These are phyloP conservation scores for Habropoda laboriosa DNA, from an alignment of 1,140 invertebrate genomes.

Conservation along the genomic window DNA sequence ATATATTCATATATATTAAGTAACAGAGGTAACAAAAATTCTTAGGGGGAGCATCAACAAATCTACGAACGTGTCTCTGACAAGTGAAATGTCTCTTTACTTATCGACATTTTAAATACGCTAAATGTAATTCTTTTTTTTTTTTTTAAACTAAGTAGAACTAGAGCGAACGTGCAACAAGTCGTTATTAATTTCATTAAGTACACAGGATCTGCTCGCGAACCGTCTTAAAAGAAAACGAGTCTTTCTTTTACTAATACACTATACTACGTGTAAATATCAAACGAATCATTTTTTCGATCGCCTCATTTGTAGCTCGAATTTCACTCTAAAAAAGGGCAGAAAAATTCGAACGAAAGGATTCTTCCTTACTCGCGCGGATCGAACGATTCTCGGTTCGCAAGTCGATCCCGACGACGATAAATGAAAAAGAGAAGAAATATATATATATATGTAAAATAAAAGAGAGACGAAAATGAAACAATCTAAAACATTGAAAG, in stretches of 20 bases:
- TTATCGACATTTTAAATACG: slow-evolving; percentile 54
- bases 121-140: slow-evolving; percentile 60
- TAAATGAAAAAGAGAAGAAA: slow-evolving; percentile 24
- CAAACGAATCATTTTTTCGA: neutral
- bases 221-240: neutral
- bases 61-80: slow-evolving; percentile 52
- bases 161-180: slow-evolving; percentile 70
- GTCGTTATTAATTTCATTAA: slow-evolving; percentile 37
- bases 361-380: too few species aligned
- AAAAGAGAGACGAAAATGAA: neutral
- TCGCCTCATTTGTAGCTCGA: neutral
- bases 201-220: slow-evolving; percentile 26
- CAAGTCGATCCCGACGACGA: slow-evolving; percentile 21
- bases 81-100: slow-evolving; percentile 47
- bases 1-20: slow-evolving; percentile 59
- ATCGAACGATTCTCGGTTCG: slow-evolving; percentile 1
- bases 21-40: slow-evolving; percentile 73
- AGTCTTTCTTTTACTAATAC: neutral
- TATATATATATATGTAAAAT: neutral
- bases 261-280: too few species aligned
- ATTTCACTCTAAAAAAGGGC: neutral
- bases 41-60: slow-evolving; percentile 62
- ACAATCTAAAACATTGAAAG: slow-evolving; percentile 33
- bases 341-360: neutral
- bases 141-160: slow-evolving; percentile 67